Conservation (phyloP, 2,888 invertebrate species). For the Aricia artaxerxes region DNA sequence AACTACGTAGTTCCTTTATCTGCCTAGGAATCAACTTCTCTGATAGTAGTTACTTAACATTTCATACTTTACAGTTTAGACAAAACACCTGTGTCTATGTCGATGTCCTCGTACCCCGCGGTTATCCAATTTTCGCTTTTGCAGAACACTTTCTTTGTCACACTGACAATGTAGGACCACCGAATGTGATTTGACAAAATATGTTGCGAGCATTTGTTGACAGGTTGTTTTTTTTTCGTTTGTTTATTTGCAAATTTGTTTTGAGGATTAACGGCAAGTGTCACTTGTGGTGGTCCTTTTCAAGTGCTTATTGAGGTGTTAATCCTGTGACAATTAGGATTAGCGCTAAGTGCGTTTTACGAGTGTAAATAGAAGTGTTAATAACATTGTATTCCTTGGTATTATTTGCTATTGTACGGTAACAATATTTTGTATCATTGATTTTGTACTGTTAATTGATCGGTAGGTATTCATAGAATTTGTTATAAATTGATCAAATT, state of each 20-base stretch:
- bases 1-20: too few relatives aligned
- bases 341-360: neutral
- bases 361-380: neutral
- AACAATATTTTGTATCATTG: neutral
- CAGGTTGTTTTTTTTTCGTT: constrained; percentile 49
- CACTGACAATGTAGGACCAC: constrained; percentile 53
- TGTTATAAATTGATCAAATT: too few relatives aligned
- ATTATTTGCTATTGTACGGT: neutral
- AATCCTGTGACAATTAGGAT: neutral
- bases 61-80: too few relatives aligned
- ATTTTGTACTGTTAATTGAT: too few relatives aligned
- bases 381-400: neutral
- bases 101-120: constrained; percentile 57
- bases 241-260: constrained; percentile 48
- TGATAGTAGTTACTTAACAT: too few relatives aligned
- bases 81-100: neutral
- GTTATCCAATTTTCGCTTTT: constrained; percentile 64
- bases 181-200: constrained; percentile 75
- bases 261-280: constrained; percentile 35
- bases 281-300: constrained; percentile 35
- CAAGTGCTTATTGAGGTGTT: neutral
- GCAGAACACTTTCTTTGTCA: constrained; percentile 35
- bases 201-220: constrained; percentile 66
- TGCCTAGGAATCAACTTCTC: too few relatives aligned
- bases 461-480: too few relatives aligned